Base-by-base conservation (phyloP, 2,797 vertebrate species). In the Pipistrellus nathusii region DNA sequence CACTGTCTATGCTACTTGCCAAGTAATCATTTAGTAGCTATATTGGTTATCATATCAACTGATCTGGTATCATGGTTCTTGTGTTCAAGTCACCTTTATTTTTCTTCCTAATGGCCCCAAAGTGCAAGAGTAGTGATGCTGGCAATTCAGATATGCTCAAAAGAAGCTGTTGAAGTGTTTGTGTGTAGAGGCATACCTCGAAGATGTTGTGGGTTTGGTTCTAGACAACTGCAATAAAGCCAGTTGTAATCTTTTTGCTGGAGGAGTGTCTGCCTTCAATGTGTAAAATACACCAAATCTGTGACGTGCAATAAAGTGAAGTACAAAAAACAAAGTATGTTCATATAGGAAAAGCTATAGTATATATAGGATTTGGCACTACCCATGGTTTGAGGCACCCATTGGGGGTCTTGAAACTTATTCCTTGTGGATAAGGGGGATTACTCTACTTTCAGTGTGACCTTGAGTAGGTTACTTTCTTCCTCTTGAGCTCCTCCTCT, bases 401-500 rank as follows among this genome's bases (percentile, higher is more conserved):
- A 25, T 15, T 68, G 81, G 13, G 20, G 44, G 62, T 68, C 59
- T 83, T 23, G 44, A 46, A 83, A 83, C 62, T 83, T 83, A 51
- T 21, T 32, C 8, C 44, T 13, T n/a, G 12, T 83, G 81, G 13
- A 83, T 48, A 51, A 83, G 21, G 62, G 44, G 20, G 44, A 66
- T 66, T 83, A 15, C 5, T 83, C 20, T 68, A 46, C 44, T 83
- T 66, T 35, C 75, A 88, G 14, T 69, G 62, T 88, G 93, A 62
- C 66, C 51, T 92, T 90, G 41, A 92, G 13, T 32, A 73, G 85
- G 77, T 91, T 90, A 48, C 51, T 86, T 81, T 91, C 71, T 51
- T 95, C 73, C 51, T 35, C 51, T 62, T 62, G 59, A 62, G 59
- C 2, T 6, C 27, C 27, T 30, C 59, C 59, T 62, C 59, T 62